Conservation (phyloP, 2,888 invertebrate species). For the Parochlus steinenii region DNA sequence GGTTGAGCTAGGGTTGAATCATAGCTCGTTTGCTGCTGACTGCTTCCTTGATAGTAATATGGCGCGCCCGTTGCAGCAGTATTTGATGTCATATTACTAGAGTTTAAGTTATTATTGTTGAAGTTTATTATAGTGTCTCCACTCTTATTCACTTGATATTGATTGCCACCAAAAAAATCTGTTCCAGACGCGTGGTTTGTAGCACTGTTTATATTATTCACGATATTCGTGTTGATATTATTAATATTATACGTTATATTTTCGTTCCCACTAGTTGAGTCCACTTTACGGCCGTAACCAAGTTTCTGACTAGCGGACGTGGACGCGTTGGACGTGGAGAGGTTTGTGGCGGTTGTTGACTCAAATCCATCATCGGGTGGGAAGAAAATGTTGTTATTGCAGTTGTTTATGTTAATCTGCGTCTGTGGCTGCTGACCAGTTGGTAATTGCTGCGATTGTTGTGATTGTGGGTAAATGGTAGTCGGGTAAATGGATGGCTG, state of each 20-base stretch:
- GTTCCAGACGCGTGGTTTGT: constrained; percentile 3
- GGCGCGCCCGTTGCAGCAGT: constrained; percentile 7
- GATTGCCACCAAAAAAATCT: constrained; percentile 10
- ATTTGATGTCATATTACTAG: constrained; percentile 7
- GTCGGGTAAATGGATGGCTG: constrained; percentile 4
- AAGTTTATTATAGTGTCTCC: constrained; percentile 12
- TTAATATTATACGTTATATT: constrained; percentile 10
- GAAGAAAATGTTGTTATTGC: constrained; percentile 10
- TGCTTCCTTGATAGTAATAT: constrained; percentile 10
- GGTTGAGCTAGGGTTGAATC: constrained; percentile 5
- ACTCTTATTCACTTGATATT: constrained; percentile 12
- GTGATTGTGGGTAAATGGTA: constrained; percentile 7
- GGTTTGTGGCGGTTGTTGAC: background rate
- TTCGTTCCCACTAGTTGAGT: background rate
- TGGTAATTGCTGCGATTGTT: constrained; percentile 3
- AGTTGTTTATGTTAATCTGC: constrained; percentile 10
- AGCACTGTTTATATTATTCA: constrained; percentile 10
- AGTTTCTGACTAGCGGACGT: constrained; percentile 4
- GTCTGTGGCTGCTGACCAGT: constrained; percentile 5
- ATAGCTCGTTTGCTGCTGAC: constrained; percentile 9
- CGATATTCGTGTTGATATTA: constrained; percentile 11
- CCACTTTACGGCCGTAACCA: constrained; percentile 4
- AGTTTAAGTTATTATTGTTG: constrained; percentile 3
- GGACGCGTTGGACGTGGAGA: background rate
- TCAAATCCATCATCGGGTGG: constrained; percentile 10